Conservation (phyloP, 2,888 invertebrate genomes). For the Netelia virgata region DNA sequence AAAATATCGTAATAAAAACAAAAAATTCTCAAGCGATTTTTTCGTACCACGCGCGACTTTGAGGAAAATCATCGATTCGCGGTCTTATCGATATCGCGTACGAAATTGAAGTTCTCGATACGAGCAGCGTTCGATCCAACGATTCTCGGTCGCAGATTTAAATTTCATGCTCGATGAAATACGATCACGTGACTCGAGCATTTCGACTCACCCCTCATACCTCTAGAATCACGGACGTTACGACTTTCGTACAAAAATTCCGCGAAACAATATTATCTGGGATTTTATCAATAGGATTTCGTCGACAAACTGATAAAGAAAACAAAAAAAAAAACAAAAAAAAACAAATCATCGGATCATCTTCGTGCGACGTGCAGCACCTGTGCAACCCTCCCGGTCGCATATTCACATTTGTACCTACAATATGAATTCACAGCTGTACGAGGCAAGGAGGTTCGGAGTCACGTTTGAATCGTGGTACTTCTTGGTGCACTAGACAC, state of each 20-base stretch:
- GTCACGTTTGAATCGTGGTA: constrained; percentile 58
- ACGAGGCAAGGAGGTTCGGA: constrained; percentile 4
- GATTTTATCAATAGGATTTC: constrained; percentile 39
- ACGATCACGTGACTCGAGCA: background rate
- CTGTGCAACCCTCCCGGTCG: background rate
- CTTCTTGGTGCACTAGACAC: constrained; percentile 53
- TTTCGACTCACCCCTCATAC: background rate
- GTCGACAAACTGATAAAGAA: background rate
- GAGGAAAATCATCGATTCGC: background rate
- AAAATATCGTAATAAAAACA: too few species aligned
- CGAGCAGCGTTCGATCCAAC: background rate
- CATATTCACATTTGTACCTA: background rate
- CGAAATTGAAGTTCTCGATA: background rate
- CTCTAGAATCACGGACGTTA: background rate
- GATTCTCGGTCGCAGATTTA: background rate
- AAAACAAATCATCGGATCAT: constrained; percentile 34
- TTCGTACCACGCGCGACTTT: too few species aligned
- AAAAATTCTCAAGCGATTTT: background rate
- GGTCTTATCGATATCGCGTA: background rate
- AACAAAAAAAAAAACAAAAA: constrained; percentile 7
- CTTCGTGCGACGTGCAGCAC: constrained; percentile 38
- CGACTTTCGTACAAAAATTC: background rate
- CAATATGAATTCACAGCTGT: background rate
- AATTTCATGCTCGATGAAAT: background rate
- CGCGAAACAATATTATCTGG: background rate